Conservation (phyloP, 1,140 invertebrate genomes). For the Himalopsyche phryganea region DNA sequence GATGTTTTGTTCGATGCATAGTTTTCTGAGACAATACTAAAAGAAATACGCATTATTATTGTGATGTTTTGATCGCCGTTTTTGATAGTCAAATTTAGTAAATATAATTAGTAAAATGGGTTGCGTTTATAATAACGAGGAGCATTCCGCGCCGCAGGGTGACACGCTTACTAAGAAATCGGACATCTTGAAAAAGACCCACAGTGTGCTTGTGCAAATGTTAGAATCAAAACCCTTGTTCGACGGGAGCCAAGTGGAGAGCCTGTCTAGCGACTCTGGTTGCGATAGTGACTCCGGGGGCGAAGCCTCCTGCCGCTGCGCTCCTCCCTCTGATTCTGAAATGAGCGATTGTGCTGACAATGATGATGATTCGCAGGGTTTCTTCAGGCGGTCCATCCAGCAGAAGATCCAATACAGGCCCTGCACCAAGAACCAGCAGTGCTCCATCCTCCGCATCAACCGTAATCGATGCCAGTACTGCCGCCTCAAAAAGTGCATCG, state of each 20-base stretch:
- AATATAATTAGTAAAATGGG: conserved; percentile 36
- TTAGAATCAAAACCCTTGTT: conserved; percentile 49
- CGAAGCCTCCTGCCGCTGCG: conserved; percentile 38
- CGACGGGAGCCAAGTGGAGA: conserved; percentile 35
- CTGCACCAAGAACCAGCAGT: conserved; percentile 97
- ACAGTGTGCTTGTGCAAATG: conserved; percentile 54
- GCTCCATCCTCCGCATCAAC: conserved; percentile 93
- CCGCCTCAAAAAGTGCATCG: conserved; percentile 95
- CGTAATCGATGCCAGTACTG: conserved; percentile 97
- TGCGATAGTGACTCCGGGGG: conserved; percentile 59
- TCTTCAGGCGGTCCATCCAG: conserved; percentile 88
- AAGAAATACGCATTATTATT: conserved; percentile 3
- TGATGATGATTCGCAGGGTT: conserved; percentile 72
- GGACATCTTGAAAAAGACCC: conserved; percentile 35
- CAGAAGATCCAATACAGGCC: conserved; percentile 97
- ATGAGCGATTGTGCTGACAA: conserved; percentile 48
- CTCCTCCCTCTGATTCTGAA: conserved; percentile 61
- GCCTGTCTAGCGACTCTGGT: conserved; percentile 51
- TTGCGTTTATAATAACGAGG: conserved; percentile 46
- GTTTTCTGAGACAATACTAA: conserved; percentile 4
- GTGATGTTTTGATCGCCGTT: conserved; percentile 24
- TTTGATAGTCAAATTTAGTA: conserved; percentile 20
- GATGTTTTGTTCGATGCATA: conserved; percentile 10
- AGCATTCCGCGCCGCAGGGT: conserved; percentile 38
- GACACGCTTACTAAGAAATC: conserved; percentile 32